Conservation (phyloP, 2,797 vertebrate genomes). For the Mus spretus region DNA sequence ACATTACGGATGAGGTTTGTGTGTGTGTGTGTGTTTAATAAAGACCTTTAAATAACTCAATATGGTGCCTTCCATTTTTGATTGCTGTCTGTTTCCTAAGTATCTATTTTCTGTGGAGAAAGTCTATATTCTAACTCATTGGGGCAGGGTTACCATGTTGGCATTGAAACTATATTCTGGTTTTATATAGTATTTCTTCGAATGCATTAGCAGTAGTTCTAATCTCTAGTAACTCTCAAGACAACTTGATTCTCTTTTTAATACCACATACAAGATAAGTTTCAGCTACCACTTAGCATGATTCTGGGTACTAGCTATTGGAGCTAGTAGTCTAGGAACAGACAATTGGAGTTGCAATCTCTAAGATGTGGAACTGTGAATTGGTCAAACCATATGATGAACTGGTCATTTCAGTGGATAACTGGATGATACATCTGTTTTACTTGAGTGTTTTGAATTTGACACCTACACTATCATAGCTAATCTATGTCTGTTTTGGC, state of each 20-base stretch:
- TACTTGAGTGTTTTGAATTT: slow-evolving; percentile 55
- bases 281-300: background rate
- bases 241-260: background rate
- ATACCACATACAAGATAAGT: background rate
- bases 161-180: background rate
- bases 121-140: background rate
- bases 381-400: background rate
- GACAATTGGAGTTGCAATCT: background rate
- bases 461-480: background rate
- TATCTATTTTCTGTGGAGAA: slow-evolving; percentile 6
- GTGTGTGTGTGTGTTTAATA: background rate
- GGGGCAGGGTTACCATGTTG: background rate
- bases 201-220: background rate
- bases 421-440: background rate
- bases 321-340: background rate
- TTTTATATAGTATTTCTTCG: slow-evolving; percentile 10
- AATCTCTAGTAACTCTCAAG: slow-evolving; percentile 43
- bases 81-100: background rate
- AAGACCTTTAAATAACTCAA: background rate
- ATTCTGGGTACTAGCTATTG: background rate
- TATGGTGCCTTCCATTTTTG: background rate
- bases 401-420: slow-evolving; percentile 6
- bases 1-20: background rate
- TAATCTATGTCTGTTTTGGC: background rate
- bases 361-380: background rate